Evolutionary conservation across 30 jellyfish, hydroid and myxozoan species (phyloP), one percentile per base, ranked within the genome.

Genomic region (Pelagia noctiluca): DNA sequence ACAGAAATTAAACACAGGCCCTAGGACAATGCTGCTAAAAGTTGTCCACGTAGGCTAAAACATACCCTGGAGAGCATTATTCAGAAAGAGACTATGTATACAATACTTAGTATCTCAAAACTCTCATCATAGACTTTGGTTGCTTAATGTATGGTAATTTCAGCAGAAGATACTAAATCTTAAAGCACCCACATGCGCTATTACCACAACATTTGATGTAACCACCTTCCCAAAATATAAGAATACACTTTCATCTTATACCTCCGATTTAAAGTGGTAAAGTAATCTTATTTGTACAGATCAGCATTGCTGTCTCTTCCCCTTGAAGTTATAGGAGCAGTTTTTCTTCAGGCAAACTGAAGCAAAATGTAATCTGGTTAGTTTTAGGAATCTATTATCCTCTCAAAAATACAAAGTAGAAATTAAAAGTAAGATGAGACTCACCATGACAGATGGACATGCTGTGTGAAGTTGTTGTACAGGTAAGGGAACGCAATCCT

Each of bases 401-500:
- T n/a, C n/a, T n/a, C n/a, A n/a, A n/a, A n/a, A n/a, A n/a, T n/a
- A n/a, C n/a, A n/a, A n/a, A n/a, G n/a, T n/a, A n/a, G n/a, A n/a
- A n/a, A n/a, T n/a, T n/a, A n/a, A n/a, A n/a, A n/a, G n/a, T n/a
- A 19, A 52, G 12, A 30, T 3, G 29, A 61, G 19, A 81, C 96
- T 33, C 62, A 95, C 99, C 97, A 89, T 10, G 97, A 84, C 29
- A 95, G 79, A 50, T 95, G 99, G 35, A 95, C 99, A 86, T 78
- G 91, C 71, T 89, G 83, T 5, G 99, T 95, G 89, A 95, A 89
- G 82, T 89, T 95, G 74, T 95, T 95, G 97, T 95, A 95, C 83
- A 95, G 82, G 75, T 84, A 95, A 0, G 99, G 99, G 63, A 95
- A 95, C 11, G 98, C 99, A 35, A 95, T 95, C 36, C 99, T 64